phyloP scores from a whole-genome alignment of 2,888 invertebrate species.

The Patella pellucida region DNA sequence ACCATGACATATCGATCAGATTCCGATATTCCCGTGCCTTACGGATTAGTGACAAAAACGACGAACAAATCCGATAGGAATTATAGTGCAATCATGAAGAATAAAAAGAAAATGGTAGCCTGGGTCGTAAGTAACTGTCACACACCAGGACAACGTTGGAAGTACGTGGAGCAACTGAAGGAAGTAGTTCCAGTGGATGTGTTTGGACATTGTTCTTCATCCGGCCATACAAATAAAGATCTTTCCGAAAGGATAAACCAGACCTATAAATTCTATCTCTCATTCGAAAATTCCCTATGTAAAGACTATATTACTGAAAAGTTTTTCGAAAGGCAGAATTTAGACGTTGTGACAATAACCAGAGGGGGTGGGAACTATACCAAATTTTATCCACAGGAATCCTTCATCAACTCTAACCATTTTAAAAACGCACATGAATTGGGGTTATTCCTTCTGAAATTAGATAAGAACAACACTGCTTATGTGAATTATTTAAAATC shows the following conservation, averaged over 20 bases:
- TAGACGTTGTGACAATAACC: slow-evolving; percentile 27
- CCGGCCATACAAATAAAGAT: not conserved
- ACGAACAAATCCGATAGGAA: not conserved
- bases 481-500: not conserved
- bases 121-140: slow-evolving; percentile 28
- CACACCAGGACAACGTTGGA: slow-evolving; percentile 20
- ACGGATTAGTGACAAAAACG: slow-evolving; percentile 21
- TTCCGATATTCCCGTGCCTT: slow-evolving; percentile 35
- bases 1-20: slow-evolving; percentile 40
- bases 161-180: slow-evolving; percentile 21
- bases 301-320: slow-evolving; percentile 36
- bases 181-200: slow-evolving; percentile 27
- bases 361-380: slow-evolving; percentile 32
- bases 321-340: slow-evolving; percentile 19
- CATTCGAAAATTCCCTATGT: slow-evolving; percentile 37
- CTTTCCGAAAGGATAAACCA: slow-evolving; percentile 16
- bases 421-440: slow-evolving; percentile 20
- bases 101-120: slow-evolving; percentile 26
- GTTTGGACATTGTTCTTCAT: slow-evolving; percentile 30
- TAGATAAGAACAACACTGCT: slow-evolving; percentile 4
- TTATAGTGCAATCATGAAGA: slow-evolving; percentile 5
- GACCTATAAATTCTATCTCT: slow-evolving; percentile 32
- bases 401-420: slow-evolving; percentile 15
- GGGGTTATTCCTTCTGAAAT: slow-evolving; percentile 16
- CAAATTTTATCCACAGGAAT: slow-evolving; percentile 18